Conservation (phyloP, 2,888 invertebrate genomes). For the Nephrocerus scutellatus region DNA sequence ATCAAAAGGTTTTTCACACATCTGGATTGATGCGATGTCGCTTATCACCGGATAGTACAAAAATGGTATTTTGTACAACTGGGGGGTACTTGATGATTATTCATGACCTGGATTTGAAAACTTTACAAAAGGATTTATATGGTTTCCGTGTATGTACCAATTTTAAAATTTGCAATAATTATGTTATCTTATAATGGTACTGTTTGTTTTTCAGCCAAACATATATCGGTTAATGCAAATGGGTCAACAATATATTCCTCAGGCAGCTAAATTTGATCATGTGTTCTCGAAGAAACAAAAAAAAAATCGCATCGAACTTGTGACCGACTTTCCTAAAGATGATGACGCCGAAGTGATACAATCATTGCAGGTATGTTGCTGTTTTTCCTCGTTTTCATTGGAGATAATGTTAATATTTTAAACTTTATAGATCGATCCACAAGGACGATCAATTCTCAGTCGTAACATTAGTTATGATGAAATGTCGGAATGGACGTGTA, state of each 20-base stretch:
- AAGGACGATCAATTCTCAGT: conserved; percentile 76
- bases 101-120: conserved; percentile 77
- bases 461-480: conserved; percentile 82
- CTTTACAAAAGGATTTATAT: conserved; percentile 69
- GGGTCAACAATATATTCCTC: conserved; percentile 72
- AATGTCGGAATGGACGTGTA: conserved; percentile 87
- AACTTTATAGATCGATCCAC: conserved; percentile 35
- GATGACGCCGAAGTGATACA: conserved; percentile 88
- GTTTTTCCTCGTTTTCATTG: background rate
- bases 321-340: conserved; percentile 79
- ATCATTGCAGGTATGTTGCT: conserved; percentile 61
- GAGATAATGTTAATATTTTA: background rate
- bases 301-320: conserved; percentile 80
- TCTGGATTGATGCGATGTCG: conserved; percentile 66
- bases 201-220: conserved; percentile 62
- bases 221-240: conserved; percentile 84
- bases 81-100: conserved; percentile 84
- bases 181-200: background rate
- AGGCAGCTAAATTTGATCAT: conserved; percentile 72
- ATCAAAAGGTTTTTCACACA: conserved; percentile 79
- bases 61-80: conserved; percentile 86
- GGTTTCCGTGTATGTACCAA: conserved; percentile 65
- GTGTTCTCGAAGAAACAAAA: conserved; percentile 67
- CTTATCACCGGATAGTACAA: conserved; percentile 75
- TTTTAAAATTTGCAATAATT: background rate